Evolutionary conservation across 2,113 vertebrate genomes (phyloP).

Genomic region (Uria aalge): DNA sequence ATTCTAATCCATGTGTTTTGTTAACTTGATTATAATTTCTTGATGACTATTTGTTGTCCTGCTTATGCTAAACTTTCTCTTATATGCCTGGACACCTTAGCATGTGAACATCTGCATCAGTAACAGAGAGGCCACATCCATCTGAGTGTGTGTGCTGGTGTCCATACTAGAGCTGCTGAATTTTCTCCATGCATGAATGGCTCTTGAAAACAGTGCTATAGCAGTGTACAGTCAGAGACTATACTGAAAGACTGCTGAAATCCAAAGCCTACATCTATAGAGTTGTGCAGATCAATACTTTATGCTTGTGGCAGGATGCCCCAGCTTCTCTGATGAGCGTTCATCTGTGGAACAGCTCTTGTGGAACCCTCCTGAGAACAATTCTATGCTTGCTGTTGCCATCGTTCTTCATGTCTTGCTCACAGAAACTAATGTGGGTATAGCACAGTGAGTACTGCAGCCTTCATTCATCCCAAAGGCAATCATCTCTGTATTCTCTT

Average conservation of each 20-base stretch:
- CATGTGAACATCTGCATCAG: rapidly evolving
- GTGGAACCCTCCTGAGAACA: constrained; percentile 15
- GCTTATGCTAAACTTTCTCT: not conserved
- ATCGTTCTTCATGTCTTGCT: constrained; percentile 30
- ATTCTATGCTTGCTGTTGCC: constrained; percentile 8
- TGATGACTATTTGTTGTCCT: not conserved
- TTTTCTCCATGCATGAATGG: not conserved
- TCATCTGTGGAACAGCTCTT: not conserved
- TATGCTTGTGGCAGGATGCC: not conserved
- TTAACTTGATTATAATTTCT: not conserved
- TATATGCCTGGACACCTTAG: not conserved
- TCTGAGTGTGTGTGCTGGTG: not conserved
- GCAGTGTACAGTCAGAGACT: not conserved
- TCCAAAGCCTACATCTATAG: not conserved
- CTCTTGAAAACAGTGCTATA: not conserved
- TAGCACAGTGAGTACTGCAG: not conserved
- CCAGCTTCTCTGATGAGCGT: not conserved
- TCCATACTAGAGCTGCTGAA: not conserved
- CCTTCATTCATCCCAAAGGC: constrained; percentile 43
- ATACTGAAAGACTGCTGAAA: not conserved
- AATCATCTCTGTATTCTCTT: constrained; percentile 22
- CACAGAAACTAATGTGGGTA: not conserved
- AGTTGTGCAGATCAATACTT: not conserved
- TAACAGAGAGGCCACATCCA: rapidly evolving
- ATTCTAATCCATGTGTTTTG: not conserved